These are phyloP conservation scores for Pterostichus niger DNA, from an alignment of 2,888 invertebrate species.

Conservation along the genomic window DNA sequence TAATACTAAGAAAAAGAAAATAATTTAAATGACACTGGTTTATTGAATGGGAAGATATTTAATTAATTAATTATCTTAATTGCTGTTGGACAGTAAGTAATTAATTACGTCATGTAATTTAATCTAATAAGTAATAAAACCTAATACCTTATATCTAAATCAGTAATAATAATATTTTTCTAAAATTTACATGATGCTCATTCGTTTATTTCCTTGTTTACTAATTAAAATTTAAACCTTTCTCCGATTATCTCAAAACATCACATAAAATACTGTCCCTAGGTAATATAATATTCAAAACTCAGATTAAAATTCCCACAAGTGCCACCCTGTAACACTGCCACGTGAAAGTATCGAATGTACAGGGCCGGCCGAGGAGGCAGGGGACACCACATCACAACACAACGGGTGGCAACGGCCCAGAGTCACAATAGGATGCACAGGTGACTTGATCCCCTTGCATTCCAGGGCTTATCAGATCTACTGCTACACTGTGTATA, in stretches of 20 bases:
- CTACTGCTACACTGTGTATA: constrained; percentile 39
- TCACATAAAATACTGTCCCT: constrained; percentile 25
- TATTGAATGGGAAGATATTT: too few relatives aligned
- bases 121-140: constrained; percentile 43
- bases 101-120: neutral
- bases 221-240: constrained; percentile 55
- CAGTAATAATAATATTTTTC: constrained; percentile 46
- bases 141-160: constrained; percentile 40
- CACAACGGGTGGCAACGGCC: constrained; percentile 43
- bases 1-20: too few relatives aligned
- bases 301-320: constrained; percentile 52
- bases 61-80: too few relatives aligned
- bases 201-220: constrained; percentile 38
- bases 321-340: constrained; percentile 42
- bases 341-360: constrained; percentile 53
- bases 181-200: neutral
- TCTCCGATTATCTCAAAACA: constrained; percentile 43
- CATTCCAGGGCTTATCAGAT: constrained; percentile 60
- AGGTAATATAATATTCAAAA: constrained; percentile 53
- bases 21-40: too few relatives aligned
- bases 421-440: constrained; percentile 59
- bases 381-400: neutral
- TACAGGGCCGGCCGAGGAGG: constrained; percentile 20
- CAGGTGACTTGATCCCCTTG: constrained; percentile 61
- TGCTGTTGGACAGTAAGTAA: too few relatives aligned